Evolutionary conservation across 2,797 vertebrate genomes (phyloP).

Genomic region (Poecilia velifera): DNA sequence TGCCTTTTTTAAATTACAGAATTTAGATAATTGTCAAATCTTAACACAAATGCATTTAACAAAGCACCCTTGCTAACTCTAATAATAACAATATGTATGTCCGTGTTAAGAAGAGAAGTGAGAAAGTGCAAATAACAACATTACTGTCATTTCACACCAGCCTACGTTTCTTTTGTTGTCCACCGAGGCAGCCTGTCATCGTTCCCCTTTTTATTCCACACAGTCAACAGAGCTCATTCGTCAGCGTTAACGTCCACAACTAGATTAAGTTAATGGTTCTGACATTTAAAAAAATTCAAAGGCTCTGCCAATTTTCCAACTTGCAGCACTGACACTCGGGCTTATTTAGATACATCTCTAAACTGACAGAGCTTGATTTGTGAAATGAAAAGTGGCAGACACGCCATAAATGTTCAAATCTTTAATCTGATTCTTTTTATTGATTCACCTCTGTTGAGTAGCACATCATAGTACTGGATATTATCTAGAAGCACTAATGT

Average conservation of each 20-base stretch:
- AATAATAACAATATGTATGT: conserved; percentile 38
- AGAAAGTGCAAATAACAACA: conserved; percentile 63
- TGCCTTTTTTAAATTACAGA: conserved; percentile 24
- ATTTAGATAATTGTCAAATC: conserved; percentile 30
- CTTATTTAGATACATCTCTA: not conserved
- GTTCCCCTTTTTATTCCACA: conserved; percentile 43
- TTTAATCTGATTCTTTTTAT: not conserved
- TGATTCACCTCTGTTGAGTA: not conserved
- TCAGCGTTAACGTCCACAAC: conserved; percentile 41
- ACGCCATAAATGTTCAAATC: not conserved
- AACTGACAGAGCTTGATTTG: not conserved
- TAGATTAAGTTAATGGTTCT: conserved; percentile 15
- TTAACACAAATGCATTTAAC: conserved; percentile 26
- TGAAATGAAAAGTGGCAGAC: not conserved
- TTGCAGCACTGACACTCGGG: not conserved
- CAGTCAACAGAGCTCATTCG: conserved; percentile 42
- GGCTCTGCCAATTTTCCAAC: not conserved
- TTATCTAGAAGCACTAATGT: not conserved
- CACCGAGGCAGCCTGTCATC: conserved; percentile 54
- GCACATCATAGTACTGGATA: not conserved
- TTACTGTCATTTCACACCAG: conserved; percentile 68
- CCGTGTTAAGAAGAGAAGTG: conserved; percentile 39
- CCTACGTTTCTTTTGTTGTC: conserved; percentile 64
- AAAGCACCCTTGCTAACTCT: conserved; percentile 29
- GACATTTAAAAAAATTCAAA: conserved; percentile 4